These are phyloP conservation scores for Colistium nudipinnis DNA, from an alignment of 2,113 vertebrate genomes.

Conservation along the genomic window DNA sequence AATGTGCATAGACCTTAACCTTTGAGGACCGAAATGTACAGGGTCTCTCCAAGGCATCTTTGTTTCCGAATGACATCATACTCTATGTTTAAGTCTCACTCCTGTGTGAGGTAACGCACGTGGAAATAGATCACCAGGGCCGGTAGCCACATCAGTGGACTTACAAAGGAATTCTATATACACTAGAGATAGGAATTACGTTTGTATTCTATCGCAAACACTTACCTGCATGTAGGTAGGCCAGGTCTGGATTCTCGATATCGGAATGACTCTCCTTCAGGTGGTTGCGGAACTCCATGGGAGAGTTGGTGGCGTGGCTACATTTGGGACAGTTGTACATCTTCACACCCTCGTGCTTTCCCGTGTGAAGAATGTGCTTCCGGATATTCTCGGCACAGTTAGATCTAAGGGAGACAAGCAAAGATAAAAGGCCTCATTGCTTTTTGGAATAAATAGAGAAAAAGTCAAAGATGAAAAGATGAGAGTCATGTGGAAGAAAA, in stretches of 20 bases:
- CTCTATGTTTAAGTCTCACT: not conserved
- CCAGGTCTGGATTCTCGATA: slow-evolving; percentile 97
- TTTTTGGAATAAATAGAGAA: slow-evolving; percentile 9
- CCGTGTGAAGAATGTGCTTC: slow-evolving; percentile 97
- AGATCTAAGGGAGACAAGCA: slow-evolving; percentile 82
- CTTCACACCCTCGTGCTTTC: slow-evolving; percentile 97
- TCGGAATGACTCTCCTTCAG: slow-evolving; percentile 93
- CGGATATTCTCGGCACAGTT: slow-evolving; percentile 99
- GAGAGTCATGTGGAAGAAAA: slow-evolving; percentile 34
- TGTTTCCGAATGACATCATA: not conserved
- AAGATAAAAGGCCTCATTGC: slow-evolving; percentile 29
- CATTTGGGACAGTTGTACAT: slow-evolving; percentile 99
- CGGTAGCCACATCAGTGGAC: not conserved
- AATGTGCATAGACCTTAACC: not conserved
- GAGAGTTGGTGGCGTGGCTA: slow-evolving; percentile 90
- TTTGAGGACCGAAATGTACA: not conserved
- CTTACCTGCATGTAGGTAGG: slow-evolving; percentile 94
- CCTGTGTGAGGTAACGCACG: not conserved
- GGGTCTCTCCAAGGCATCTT: not conserved
- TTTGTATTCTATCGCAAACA: no score
- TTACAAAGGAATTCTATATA: no score
- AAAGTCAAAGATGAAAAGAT: slow-evolving; percentile 38
- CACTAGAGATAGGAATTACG: no score
- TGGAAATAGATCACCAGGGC: not conserved
- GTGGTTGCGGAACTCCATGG: slow-evolving; percentile 97